Evolutionary conservation across 2,113 vertebrate species (phyloP), one percentile per base, ranked within the genome.

Genomic region (Triplophysa rosa): DNA sequence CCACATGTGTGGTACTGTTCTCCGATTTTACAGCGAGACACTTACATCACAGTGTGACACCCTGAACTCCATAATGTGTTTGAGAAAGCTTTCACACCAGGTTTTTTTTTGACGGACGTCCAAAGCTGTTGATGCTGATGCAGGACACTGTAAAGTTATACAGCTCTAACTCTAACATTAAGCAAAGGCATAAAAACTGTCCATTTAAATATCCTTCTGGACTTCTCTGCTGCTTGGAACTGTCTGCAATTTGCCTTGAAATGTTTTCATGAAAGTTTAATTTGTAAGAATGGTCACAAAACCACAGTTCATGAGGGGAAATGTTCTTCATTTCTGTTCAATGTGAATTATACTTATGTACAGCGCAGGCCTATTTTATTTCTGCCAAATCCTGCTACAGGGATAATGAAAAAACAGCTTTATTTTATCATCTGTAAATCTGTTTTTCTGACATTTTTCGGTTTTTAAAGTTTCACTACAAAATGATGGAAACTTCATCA

Each of bases 1-100:
- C 80, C 80, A 78, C 80, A 62, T 82, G 84, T 80, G 84, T 74
- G 78, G 62, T 40, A 0, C 8, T 10, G 0, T 42, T 76, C 47
- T 63, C 54, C 67, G 42, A 45, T 24, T 9, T 24, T 16, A 71
- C 26, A 61, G 49, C 64, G 2, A 29, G 17, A 66, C 29, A 29
- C 67, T 61, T 56, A 19, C 63, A 33, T 71, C 49, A 66, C 21
- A 26, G 17, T 0, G 14, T 26, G 54, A 73, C 40, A 12, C 62
- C 6, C 0, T 65, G 66, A 64, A 29, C 12, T 62, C 58, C n/a
- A 63, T 37, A 64, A 64, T 59, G 65, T 24, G 16, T 11, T 61
- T 16, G 45, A 61, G 2, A 8, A 59, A 23, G 75, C 33, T 59
- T 61, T 63, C 52, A 59, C 24, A 8, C 6, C n/a, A 67, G 19